Evolutionary conservation across 2,888 invertebrate species (phyloP), one percentile per base, ranked within the genome.

Genomic region (Rugalucina vietnamica): DNA sequence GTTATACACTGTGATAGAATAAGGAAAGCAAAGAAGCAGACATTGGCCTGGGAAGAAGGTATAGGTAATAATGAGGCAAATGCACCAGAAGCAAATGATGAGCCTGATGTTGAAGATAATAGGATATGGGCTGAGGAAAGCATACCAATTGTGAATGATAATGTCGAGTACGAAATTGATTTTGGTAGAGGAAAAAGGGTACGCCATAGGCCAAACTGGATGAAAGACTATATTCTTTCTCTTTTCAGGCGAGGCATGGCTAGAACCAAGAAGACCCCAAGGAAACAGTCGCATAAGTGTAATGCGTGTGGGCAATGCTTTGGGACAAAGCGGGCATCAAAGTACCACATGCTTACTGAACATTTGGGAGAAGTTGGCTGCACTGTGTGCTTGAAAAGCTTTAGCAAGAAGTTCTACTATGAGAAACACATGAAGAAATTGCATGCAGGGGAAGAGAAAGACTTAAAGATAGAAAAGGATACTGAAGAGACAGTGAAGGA

Each of bases 1-100:
- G 79, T 79, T 12, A 65, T 76, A 24, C 76, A 76, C 27, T 39
- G 65, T 39, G 76, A 76, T 27, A 21, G 76, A 18, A n/a, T 79
- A 27, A 36, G 60, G 27, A 54, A 36, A 43, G 43, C 24, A n/a
- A 79, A 57, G 36, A 24, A 4, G 0, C 80, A 80, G 75, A 29
- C 29, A 69, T 69, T 69, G 24, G 21, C 29, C n/a, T 5, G 69
- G 5, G 69, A 69, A 27, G 14, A 27, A 60, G 60, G 12, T n/a
- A n/a, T n/a, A n/a, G n/a, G n/a, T n/a, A n/a, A n/a, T n/a, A n/a
- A n/a, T n/a, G n/a, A n/a, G n/a, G n/a, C n/a, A n/a, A n/a, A n/a
- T n/a, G n/a, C n/a, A n/a, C n/a, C n/a, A n/a, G n/a, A n/a, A n/a
- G n/a, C n/a, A n/a, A n/a, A n/a, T n/a, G n/a, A n/a, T n/a, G n/a